phyloP scores from a whole-genome alignment of 2,113 vertebrate genomes.

The Rana temporaria region DNA sequence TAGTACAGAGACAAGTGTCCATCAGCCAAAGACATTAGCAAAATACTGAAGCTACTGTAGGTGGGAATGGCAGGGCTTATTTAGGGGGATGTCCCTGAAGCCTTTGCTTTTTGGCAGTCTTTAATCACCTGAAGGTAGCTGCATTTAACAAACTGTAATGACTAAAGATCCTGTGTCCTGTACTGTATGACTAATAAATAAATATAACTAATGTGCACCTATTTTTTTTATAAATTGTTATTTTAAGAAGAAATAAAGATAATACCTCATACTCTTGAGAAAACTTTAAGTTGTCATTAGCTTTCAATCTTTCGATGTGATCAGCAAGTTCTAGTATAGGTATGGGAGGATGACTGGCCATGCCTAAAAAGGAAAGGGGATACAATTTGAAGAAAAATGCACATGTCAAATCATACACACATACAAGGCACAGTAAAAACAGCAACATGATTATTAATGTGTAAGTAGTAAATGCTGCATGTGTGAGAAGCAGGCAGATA shows the following conservation, averaged over 20 bases:
- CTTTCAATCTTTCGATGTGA: constrained; percentile 95
- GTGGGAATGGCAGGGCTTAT: no score
- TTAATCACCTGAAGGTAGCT: no score
- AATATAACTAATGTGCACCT: no score
- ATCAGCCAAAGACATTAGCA: no score
- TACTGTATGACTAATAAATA: no score
- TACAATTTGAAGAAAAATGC: constrained; percentile 59
- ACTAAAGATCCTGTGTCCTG: no score
- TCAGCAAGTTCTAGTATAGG: constrained; percentile 95
- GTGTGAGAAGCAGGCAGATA: constrained; percentile 82
- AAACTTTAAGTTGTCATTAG: constrained; percentile 98
- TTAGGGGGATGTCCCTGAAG: no score
- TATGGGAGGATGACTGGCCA: constrained; percentile 96
- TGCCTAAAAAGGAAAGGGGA: constrained; percentile 79
- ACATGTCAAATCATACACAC: constrained; percentile 60
- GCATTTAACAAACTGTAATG: no score
- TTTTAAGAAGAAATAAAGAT: neutral
- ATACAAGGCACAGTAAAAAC: constrained; percentile 67
- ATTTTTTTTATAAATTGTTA: neutral
- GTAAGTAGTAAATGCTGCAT: constrained; percentile 78
- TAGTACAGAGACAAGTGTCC: no score
- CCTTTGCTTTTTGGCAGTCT: no score
- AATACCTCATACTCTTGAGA: constrained; percentile 98
- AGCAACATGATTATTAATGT: constrained; percentile 69
- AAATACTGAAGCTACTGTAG: no score